Conservation (phyloP, 2,888 invertebrate genomes). For the Dynastes tityus region DNA sequence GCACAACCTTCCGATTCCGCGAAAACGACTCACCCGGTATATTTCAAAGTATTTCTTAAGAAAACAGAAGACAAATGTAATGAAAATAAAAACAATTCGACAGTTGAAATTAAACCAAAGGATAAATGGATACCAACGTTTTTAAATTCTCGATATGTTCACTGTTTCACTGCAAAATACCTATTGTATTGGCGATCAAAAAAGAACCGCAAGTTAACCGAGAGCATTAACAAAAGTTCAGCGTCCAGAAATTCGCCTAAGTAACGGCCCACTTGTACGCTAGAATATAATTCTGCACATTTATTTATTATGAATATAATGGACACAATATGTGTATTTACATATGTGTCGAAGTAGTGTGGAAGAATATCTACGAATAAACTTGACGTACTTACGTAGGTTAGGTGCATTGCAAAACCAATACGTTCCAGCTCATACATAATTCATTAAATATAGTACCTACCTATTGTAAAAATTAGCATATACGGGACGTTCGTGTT, state of each 20-base stretch:
- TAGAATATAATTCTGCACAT: slow-evolving; percentile 24
- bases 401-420: slow-evolving; percentile 23
- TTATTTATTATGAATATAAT: slow-evolving; percentile 37
- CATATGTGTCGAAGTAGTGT: slow-evolving; percentile 6
- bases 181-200: background rate
- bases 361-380: slow-evolving; percentile 2
- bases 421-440: slow-evolving; percentile 37
- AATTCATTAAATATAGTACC: slow-evolving; percentile 44
- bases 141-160: too few species aligned
- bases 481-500: slow-evolving; percentile 44
- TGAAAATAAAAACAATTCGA: too few species aligned
- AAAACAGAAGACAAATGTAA: too few species aligned
- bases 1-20: too few species aligned
- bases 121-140: too few species aligned
- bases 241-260: slow-evolving; percentile 45
- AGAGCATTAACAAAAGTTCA: slow-evolving; percentile 45
- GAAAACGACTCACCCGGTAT: too few species aligned
- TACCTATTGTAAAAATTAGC: slow-evolving; percentile 47
- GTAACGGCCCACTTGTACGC: slow-evolving; percentile 38
- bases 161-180: too few species aligned
- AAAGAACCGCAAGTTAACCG: background rate
- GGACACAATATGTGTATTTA: slow-evolving; percentile 21
- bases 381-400: slow-evolving; percentile 7
- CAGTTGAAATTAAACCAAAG: too few species aligned
- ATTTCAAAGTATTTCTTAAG: too few species aligned